phyloP scores from a whole-genome alignment of 2,797 vertebrate genomes.

The Neosilurus hyrtlii region DNA sequence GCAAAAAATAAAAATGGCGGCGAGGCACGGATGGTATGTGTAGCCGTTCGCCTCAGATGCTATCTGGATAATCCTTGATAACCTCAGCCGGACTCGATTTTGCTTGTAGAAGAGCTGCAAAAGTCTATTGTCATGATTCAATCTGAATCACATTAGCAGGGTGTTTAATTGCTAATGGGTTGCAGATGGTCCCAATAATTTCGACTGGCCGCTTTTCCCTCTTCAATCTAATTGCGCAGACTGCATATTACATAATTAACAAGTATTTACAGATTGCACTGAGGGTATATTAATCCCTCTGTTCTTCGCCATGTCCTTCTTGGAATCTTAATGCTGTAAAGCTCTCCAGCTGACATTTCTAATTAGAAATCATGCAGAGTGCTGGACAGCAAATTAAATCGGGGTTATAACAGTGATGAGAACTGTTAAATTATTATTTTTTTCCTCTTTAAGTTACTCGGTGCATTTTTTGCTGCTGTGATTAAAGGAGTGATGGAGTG shows the following conservation, averaged over 20 bases:
- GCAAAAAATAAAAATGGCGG: neutral
- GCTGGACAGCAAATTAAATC: constrained; percentile 24
- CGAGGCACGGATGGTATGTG: constrained; percentile 27
- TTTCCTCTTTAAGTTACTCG: neutral
- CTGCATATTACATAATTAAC: constrained; percentile 54
- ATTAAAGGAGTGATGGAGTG: constrained; percentile 19
- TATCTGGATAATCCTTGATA: constrained; percentile 43
- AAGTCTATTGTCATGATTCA: constrained; percentile 50
- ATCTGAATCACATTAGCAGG: constrained; percentile 48
- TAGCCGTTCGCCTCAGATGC: constrained; percentile 37
- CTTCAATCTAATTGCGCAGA: constrained; percentile 43
- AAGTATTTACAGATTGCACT: constrained; percentile 46
- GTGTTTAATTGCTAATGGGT: constrained; percentile 47
- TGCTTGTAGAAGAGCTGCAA: constrained; percentile 43
- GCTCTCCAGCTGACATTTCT: constrained; percentile 8
- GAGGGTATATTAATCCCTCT: constrained; percentile 41
- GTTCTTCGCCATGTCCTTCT: constrained; percentile 31
- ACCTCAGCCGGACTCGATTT: constrained; percentile 33
- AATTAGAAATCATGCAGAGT: constrained; percentile 34
- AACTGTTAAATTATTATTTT: neutral
- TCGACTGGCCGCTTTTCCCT: constrained; percentile 41
- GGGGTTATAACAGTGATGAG: constrained; percentile 8
- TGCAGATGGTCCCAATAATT: constrained; percentile 52
- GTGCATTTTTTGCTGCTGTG: constrained; percentile 12
- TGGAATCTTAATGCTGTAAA: constrained; percentile 17